phyloP scores from a whole-genome alignment of 2,888 invertebrate species.

The Nephrotoma flavescens region DNA sequence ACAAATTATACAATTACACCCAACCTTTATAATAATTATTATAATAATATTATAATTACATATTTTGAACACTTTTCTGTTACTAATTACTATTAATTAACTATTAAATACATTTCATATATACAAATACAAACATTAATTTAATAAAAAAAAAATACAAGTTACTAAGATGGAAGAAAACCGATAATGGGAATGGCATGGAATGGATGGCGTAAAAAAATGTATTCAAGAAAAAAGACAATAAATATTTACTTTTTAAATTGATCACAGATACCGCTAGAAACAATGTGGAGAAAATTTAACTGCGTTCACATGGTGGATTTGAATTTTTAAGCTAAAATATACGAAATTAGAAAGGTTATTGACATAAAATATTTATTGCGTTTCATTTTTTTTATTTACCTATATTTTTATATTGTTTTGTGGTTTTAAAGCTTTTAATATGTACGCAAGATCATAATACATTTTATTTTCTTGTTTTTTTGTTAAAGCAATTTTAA shows the following conservation, averaged over 20 bases:
- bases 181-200: background rate
- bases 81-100: no score
- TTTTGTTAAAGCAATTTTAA: no score
- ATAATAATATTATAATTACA: no score
- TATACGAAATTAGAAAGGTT: background rate
- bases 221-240: background rate
- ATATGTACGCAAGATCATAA: no score
- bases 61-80: no score
- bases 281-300: background rate
- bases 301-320: background rate
- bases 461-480: no score
- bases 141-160: background rate
- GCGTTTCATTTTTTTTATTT: background rate
- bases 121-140: background rate
- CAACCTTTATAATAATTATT: no score
- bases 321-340: background rate
- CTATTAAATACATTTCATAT: no score
- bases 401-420: no score
- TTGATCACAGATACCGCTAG: background rate
- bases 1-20: no score
- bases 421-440: no score
- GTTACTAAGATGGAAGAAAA: background rate
- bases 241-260: background rate
- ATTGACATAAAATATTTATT: background rate
- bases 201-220: background rate